phyloP scores from a whole-genome alignment of 2,113 vertebrate species.

The Pterocles burchelli region DNA sequence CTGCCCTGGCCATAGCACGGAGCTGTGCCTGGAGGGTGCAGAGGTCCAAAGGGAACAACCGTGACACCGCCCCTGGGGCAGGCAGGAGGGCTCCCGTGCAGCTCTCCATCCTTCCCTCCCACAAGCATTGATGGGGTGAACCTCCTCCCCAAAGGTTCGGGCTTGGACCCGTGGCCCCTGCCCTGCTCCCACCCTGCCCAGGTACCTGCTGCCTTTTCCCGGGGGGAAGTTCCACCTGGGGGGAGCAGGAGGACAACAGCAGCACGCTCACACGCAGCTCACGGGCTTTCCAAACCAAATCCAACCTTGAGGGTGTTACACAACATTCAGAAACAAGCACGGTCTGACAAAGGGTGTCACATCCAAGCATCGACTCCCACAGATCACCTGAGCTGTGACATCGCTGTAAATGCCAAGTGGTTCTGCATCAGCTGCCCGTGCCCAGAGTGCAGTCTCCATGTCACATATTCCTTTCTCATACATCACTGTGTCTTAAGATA shows the following conservation, averaged over 20 bases:
- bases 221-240: fast-evolving
- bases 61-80: not conserved
- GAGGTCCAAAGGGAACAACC: not conserved
- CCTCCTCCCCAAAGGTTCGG: not conserved
- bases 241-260: not conserved
- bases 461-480: constrained; percentile 26
- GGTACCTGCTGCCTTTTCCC: not conserved
- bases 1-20: not conserved
- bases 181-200: not conserved
- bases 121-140: fast-evolving
- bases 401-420: constrained; percentile 44
- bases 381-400: not conserved
- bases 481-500: constrained; percentile 72
- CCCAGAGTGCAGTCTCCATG: constrained; percentile 17
- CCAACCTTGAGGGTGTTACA: not conserved
- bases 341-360: not conserved
- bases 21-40: not conserved
- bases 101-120: fast-evolving
- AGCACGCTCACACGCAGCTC: not conserved
- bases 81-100: fast-evolving
- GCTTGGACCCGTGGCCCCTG: fast-evolving
- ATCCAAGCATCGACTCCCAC: not conserved
- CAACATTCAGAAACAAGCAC: not conserved
- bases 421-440: constrained; percentile 3
- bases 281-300: not conserved